Base-by-base conservation (phyloP, 2,888 invertebrate species). In the Anodontia alba region DNA sequence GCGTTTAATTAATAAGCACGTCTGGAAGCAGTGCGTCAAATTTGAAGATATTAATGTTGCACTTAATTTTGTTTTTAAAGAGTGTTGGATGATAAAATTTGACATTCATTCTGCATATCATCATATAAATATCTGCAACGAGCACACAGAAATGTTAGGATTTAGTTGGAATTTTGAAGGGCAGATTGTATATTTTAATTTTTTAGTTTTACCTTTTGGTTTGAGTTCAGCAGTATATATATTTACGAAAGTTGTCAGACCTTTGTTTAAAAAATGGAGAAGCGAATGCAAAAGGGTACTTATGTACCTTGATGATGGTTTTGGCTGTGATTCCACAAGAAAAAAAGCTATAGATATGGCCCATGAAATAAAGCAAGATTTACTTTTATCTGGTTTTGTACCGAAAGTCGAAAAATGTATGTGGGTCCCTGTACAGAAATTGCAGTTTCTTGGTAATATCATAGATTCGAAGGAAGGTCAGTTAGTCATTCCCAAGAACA, bases 211-310 rank as follows among this genome's bases (percentile, higher is more conserved):
- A 26, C 54, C 54, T 26, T 54, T 54, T 54, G 54, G 54, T 26
- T 26, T 67, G 23, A 12, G 23, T 7, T 7, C 8, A 7, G 36
- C 36, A 94, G 95, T n/a, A 26, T 54, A 54, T 54, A 26, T 54
- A 20, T 54, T 23, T 26, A 54, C 54, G 10, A 54, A 54, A 26
- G 3, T 26, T 1, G 7, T 26, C 7, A n/a, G 54, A 3, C 26
- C 54, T 5, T 26, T 54, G 26, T 23, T 26, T 8, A n/a, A 12
- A 5, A 54, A 54, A 26, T 54, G 54, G 54, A 23, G 54, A 7
- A 26, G 26, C 5, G 54, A 54, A 26, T 8, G 54, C 5, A 54
- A 54, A 26, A 54, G 26, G 15, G 26, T 54, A 5, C 7, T 54
- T 5, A 54, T 54, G 26, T 54, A 26, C 26, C 15, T 54, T 8